These are phyloP conservation scores for Arge pagana DNA, from an alignment of 2,888 invertebrate genomes.

Conservation along the genomic window DNA sequence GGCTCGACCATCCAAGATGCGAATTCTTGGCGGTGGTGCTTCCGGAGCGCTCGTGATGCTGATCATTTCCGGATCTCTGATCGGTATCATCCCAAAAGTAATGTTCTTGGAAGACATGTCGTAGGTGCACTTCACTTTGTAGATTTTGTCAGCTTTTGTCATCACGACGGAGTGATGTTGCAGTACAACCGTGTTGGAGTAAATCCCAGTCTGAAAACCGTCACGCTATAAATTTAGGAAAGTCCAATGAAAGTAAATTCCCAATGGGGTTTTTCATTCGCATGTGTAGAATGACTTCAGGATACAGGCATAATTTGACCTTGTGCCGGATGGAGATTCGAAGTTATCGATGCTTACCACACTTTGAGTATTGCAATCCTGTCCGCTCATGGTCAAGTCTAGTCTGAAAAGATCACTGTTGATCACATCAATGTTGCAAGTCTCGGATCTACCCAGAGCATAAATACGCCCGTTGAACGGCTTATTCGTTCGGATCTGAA, in stretches of 20 bases:
- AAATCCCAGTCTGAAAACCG: constrained; percentile 81
- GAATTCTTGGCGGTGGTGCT: constrained; percentile 91
- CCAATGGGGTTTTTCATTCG: neutral
- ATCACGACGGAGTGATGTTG: constrained; percentile 95
- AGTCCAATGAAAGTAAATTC: constrained; percentile 22
- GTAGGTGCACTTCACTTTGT: constrained; percentile 95
- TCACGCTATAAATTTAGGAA: constrained; percentile 41
- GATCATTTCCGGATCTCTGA: constrained; percentile 94
- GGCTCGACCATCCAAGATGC: constrained; percentile 83
- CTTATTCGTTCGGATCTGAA: constrained; percentile 90
- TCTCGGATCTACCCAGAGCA: constrained; percentile 90
- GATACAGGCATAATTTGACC: neutral
- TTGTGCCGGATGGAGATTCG: no score
- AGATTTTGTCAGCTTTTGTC: constrained; percentile 96
- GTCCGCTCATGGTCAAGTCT: constrained; percentile 90
- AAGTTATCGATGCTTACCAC: constrained; percentile 70
- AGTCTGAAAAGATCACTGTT: constrained; percentile 91
- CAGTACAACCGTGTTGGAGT: constrained; percentile 91
- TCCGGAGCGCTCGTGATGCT: constrained; percentile 94
- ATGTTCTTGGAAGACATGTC: constrained; percentile 96
- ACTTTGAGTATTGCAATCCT: constrained; percentile 94
- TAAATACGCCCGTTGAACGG: constrained; percentile 95
- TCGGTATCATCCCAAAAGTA: constrained; percentile 97
- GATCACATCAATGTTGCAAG: constrained; percentile 91
- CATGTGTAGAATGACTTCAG: neutral